Conservation (phyloP, 1,140 invertebrate species). For the Temnothorax longispinosus region DNA sequence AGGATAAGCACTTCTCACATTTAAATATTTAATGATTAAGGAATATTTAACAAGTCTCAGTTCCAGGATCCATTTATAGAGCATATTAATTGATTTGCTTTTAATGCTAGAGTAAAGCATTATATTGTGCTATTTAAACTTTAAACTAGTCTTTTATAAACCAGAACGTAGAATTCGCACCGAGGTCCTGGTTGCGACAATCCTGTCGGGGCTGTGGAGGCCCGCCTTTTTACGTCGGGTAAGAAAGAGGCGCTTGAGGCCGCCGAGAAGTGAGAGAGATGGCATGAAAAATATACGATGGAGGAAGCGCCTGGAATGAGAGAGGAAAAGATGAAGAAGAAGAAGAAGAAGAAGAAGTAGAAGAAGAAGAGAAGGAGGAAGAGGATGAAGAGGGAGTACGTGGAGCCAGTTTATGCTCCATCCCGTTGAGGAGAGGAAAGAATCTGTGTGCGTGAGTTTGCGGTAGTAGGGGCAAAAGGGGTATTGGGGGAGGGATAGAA, state of each 20-base stretch:
- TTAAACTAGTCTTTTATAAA: slow-evolving; percentile 2
- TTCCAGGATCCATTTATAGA: background rate
- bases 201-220: slow-evolving; percentile 69
- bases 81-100: background rate
- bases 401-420: slow-evolving; percentile 35
- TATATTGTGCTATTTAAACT: slow-evolving; percentile 3
- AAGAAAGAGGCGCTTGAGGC: slow-evolving; percentile 73
- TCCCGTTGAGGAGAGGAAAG: slow-evolving; percentile 48
- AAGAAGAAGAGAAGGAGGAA: slow-evolving; percentile 48
- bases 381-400: slow-evolving; percentile 48
- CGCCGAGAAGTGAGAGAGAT: slow-evolving; percentile 58
- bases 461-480: slow-evolving; percentile 42
- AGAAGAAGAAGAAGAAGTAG: slow-evolving; percentile 38
- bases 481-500: slow-evolving; percentile 28
- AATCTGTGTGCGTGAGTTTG: slow-evolving; percentile 37
- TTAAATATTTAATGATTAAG: background rate
- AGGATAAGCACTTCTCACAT: background rate
- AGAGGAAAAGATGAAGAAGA: slow-evolving; percentile 46
- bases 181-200: slow-evolving; percentile 60
- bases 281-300: slow-evolving; percentile 62
- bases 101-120: background rate
- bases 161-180: background rate
- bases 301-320: slow-evolving; percentile 46
- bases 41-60: background rate
- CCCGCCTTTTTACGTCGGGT: slow-evolving; percentile 79